Base-by-base conservation (phyloP, 2,888 invertebrate species). In the Adineta ricciae region DNA sequence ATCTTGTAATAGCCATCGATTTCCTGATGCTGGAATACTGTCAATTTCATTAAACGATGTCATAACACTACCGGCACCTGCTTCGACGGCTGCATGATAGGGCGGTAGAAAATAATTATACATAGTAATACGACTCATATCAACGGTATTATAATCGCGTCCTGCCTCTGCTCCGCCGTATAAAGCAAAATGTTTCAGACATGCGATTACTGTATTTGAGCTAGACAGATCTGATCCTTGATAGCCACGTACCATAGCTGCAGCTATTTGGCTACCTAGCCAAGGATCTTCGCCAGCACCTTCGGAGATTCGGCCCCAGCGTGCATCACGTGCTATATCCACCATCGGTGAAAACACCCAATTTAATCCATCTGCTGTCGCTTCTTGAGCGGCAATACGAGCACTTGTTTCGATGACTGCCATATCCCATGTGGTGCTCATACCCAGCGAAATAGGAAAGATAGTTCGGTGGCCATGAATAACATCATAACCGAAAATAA, bases 271-370 rank as follows among this genome's bases (percentile, higher is more conserved):
- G 24, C 38, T 46, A 24, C 84, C 84, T 27, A 84, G 19, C 56
- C 46, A 78, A 16, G 73, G 72, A 78, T 84, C 84, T 84, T 84
- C 84, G 21, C 84, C 84, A 5, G 84, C 11, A 21, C 84, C 83
- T 78, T 84, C 84, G 2, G 82, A 41, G 11, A 84, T 78, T 73
- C 84, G 24, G 19, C 84, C 84, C 84, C 84, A 84, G 14, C 84
- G 84, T 36, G 84, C n/a, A 82, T 84, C 84, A 21, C 82, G 46
- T 50, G 78, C 36, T 36, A 84, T 52, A 27, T 84, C 84, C n/a
- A 84, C 84, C 84, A 84, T 84, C 0, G 84, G 84, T 27, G 84
- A 64, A 50, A 84, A 84, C 16, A 73, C 73, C 84, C 84, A 84
- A 27, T 84, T 82, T 4, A 84, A 21, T 21, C 84, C 84, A 38